Percentiles rank a stretch among this genome's conserved stretches.
Conservation (phyloP, 2,888 invertebrate species). For the Chymomyza fuscimana region DNA sequence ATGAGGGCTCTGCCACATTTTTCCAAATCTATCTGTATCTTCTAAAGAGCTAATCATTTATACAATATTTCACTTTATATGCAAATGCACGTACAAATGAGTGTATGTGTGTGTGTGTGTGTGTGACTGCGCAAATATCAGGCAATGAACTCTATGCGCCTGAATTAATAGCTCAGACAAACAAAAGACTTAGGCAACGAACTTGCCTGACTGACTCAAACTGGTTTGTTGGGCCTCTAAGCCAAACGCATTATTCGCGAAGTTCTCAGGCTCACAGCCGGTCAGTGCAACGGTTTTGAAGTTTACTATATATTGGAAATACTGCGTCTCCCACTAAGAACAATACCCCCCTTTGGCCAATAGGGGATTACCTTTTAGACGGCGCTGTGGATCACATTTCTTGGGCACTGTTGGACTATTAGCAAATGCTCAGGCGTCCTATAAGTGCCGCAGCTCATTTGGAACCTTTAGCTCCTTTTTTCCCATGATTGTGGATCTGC, state of each 20-base stretch:
- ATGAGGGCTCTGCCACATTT: background rate
- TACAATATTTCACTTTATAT: background rate
- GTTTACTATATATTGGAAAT: conserved; percentile 2
- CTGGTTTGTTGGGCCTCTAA: conserved; percentile 41
- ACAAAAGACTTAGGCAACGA: conserved; percentile 74
- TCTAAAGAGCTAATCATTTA: background rate
- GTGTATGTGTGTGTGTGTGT: background rate
- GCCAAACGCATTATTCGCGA: conserved; percentile 50
- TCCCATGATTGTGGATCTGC: conserved; percentile 45
- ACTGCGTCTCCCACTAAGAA: conserved; percentile 31
- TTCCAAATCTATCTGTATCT: background rate
- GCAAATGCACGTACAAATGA: background rate
- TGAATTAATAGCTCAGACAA: conserved; percentile 41
- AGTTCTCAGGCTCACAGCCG: conserved; percentile 10
- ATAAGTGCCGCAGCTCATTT: conserved; percentile 5
- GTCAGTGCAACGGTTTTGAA: conserved; percentile 58
- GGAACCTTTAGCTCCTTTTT: conserved; percentile 48
- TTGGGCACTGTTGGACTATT: background rate
- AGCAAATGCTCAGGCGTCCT: conserved; percentile 7
- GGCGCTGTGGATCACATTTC: conserved; percentile 19
- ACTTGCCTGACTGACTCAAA: conserved; percentile 51
- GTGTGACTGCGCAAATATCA: conserved; percentile 18
- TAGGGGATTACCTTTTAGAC: conserved; percentile 36
- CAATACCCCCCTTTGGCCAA: conserved; percentile 21
- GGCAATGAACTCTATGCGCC: conserved; percentile 65